Base-by-base conservation (phyloP, 2,888 invertebrate genomes). In the Panopea generosa region DNA sequence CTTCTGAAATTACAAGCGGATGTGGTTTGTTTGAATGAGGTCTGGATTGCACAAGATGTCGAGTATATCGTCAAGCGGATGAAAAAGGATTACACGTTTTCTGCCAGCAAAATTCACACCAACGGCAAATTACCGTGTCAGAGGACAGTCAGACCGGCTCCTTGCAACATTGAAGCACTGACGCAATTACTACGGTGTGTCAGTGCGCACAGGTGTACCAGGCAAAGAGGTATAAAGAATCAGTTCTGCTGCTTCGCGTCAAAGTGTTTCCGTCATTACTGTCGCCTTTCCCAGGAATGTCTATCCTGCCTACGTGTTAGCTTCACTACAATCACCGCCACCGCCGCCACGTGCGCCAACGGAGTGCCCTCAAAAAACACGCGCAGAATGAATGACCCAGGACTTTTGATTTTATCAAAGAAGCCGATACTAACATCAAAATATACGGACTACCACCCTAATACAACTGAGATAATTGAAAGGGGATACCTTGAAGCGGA, bases 1-100 rank as follows among this genome's bases (percentile, higher is more conserved):
- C 60, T 76, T 14, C 47, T 45, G 18, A 53, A 56, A 26, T n/a
- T 76, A 29, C 43, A 76, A 33, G 75, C 70, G 2, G 75, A 76
- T 33, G 61, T 76, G 20, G 66, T 66, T 14, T 76, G 75, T 29
- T 24, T 76, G 9, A 69, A 76, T 22, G 75, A 76, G 52, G 69
- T 76, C 38, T 76, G 75, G 75, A 61, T 76, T 22, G 75, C 70
- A 6, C 65, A 76, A 26, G 75, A 76, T 52, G 56, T 76, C 3
- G 75, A 70, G 40, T 18, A 45, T 29, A 49, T 76, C 9, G 57
- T 53, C 1, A 22, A 55, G 6, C 47, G 50, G 14, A 38, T 76
- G 16, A 20, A 50, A 1, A 50, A 61, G 16, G 26, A 45, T 11
- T 76, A 76, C 56, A 29, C 24, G 6, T 62, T 43, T 47, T 70